Evolutionary conservation across 1,140 invertebrate genomes (phyloP), one percentile per base, ranked within the genome.

Genomic region (Drosophila yakuba): DNA sequence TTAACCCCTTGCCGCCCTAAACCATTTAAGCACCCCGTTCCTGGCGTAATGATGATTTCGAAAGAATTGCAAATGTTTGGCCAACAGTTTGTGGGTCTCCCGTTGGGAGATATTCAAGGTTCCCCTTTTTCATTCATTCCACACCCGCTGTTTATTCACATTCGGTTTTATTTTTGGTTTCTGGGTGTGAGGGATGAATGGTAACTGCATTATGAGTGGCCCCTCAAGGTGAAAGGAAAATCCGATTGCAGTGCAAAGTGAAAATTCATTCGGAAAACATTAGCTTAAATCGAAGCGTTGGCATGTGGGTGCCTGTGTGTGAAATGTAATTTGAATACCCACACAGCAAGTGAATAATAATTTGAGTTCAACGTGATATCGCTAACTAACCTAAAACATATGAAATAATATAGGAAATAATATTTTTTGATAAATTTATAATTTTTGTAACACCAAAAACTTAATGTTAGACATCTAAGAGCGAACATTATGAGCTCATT

Each of bases 41-140:
- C 20, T 7, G 23, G n/a, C 73, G 43, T 77, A 77, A 77, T 71
- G 74, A 77, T 77, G 74, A 77, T 77, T 69, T 77, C 74, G 61
- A 77, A 77, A 56, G 75, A 77, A 77, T 77, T 69, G 74, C 74
- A 77, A 77, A 69, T 69, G 55, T 62, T 77, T 77, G 68, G 71
- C 68, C 73, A 74, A 57, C 63, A 76, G 75, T 76, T 76, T 55
- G 55, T 28, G 54, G 43, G 54, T 51, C 41, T 41, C 23, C 25
- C 51, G 38, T 10, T 35, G 17, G 17, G 25, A 64, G 54, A 74
- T 51, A 56, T 56, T 66, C 60, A 66, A 75, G 60, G 73, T 72
- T 48, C 28, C 15, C 17, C 11, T 0, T 8, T 14, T 4, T 23
- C 36, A n/a, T 20, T 36, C 8, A 17, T 3, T 15, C 54, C 51